These are phyloP conservation scores for Zeus faber DNA, from an alignment of 2,113 vertebrate species.

Conservation along the genomic window DNA sequence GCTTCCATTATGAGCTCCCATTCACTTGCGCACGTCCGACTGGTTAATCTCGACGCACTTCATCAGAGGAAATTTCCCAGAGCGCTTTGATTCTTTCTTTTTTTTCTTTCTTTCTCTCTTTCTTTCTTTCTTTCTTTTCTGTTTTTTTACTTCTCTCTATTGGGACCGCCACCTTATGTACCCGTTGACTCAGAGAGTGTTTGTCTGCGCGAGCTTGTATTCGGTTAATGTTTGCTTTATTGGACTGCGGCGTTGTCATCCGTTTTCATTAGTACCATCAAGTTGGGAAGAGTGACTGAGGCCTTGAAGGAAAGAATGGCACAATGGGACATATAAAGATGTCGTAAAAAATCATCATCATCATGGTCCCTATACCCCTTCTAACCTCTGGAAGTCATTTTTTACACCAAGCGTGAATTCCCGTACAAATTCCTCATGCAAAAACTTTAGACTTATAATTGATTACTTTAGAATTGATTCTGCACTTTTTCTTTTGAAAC, in stretches of 20 bases:
- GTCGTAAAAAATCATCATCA: too few relatives aligned
- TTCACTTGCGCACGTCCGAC: slow-evolving; percentile 59
- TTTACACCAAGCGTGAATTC: too few relatives aligned
- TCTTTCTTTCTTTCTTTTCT: slow-evolving; percentile 12
- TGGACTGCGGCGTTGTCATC: slow-evolving; percentile 60
- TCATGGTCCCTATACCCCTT: too few relatives aligned
- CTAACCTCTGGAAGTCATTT: too few relatives aligned
- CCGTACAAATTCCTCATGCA: too few relatives aligned
- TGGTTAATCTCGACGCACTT: slow-evolving; percentile 68
- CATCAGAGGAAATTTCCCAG: slow-evolving; percentile 69
- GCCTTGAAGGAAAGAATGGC: background rate
- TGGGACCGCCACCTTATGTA: slow-evolving; percentile 58
- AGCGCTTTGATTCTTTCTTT: slow-evolving; percentile 23
- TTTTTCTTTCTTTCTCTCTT: slow-evolving; percentile 11
- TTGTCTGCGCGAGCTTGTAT: slow-evolving; percentile 57
- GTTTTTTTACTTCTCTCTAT: slow-evolving; percentile 10
- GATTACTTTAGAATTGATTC: too few relatives aligned
- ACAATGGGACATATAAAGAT: too few relatives aligned
- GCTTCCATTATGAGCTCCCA: slow-evolving; percentile 55
- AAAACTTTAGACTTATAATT: too few relatives aligned
- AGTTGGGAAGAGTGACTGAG: background rate
- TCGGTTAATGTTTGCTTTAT: slow-evolving; percentile 54
- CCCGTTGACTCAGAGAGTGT: slow-evolving; percentile 39
- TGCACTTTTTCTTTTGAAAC: too few relatives aligned
- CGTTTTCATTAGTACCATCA: slow-evolving; percentile 37